These are phyloP conservation scores for Bemisia tabaci DNA, from an alignment of 1,140 invertebrate genomes.

Conservation along the genomic window DNA sequence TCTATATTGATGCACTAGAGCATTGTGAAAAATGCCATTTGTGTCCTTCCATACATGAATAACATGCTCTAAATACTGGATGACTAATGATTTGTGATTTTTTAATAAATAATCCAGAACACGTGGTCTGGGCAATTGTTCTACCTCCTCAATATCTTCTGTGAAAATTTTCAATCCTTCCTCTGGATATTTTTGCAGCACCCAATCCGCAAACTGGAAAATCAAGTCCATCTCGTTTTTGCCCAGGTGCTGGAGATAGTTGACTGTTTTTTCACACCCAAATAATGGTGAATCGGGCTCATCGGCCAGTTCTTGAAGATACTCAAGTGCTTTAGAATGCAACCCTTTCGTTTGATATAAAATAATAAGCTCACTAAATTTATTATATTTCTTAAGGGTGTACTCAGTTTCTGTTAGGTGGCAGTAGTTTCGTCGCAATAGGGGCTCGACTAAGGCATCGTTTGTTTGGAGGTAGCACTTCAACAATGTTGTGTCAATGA, in stretches of 20 bases:
- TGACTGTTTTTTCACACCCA: slow-evolving; percentile 69
- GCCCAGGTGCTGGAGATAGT: slow-evolving; percentile 85
- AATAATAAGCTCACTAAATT: slow-evolving; percentile 87
- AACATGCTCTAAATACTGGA: slow-evolving; percentile 89
- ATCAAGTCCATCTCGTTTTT: slow-evolving; percentile 77
- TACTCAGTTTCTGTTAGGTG: slow-evolving; percentile 87
- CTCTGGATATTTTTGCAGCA: slow-evolving; percentile 69
- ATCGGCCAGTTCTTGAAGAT: slow-evolving; percentile 67
- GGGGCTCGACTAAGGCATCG: slow-evolving; percentile 78
- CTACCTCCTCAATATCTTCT: slow-evolving; percentile 78
- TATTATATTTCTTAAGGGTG: slow-evolving; percentile 70
- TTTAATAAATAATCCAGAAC: slow-evolving; percentile 78
- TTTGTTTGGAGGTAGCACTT: slow-evolving; percentile 96
- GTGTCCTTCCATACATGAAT: slow-evolving; percentile 80
- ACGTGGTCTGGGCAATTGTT: slow-evolving; percentile 71
- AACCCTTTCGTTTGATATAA: slow-evolving; percentile 79
- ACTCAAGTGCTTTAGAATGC: slow-evolving; percentile 80
- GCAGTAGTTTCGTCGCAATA: slow-evolving; percentile 88
- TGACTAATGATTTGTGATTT: slow-evolving; percentile 63
- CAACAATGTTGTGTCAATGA: slow-evolving; percentile 89
- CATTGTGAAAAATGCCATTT: slow-evolving; percentile 78
- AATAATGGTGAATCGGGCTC: slow-evolving; percentile 60
- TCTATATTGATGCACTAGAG: slow-evolving; percentile 71
- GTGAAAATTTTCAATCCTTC: slow-evolving; percentile 91
- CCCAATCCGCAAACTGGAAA: slow-evolving; percentile 89